Evolutionary conservation across 2,888 invertebrate genomes (phyloP).

Genomic region (Protodeltote pygarga): DNA sequence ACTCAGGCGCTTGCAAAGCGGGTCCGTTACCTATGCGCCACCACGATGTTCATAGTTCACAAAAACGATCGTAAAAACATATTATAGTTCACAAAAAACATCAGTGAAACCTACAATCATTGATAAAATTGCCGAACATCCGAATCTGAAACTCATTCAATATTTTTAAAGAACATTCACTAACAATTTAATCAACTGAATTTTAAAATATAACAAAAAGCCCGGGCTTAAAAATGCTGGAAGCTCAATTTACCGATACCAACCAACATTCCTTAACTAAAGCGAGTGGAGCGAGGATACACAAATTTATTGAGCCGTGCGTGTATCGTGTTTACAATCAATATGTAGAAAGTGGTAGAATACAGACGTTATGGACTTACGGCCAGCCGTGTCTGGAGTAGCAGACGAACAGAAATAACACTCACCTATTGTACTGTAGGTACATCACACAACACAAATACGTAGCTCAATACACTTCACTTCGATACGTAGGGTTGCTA

Average conservation of each 20-base stretch:
- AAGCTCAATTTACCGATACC: conserved; percentile 8
- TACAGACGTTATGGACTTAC: conserved; percentile 35
- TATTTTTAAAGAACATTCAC: no score
- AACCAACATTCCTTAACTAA: conserved; percentile 15
- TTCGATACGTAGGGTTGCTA: conserved; percentile 9
- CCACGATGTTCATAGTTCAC: no score
- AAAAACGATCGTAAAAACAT: no score
- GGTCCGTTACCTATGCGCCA: no score
- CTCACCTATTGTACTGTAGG: conserved; percentile 77
- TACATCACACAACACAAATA: conserved; percentile 62
- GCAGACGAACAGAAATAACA: conserved; percentile 78
- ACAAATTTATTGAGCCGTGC: conserved; percentile 34
- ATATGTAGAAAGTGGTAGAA: conserved; percentile 45
- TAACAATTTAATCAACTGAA: no score
- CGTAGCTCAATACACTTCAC: conserved; percentile 52
- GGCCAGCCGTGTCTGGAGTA: conserved; percentile 60
- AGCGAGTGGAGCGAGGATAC: conserved; percentile 13
- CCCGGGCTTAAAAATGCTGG: neutral
- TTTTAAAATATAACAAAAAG: conserved; percentile 19
- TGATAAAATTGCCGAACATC: no score
- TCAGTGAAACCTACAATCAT: no score
- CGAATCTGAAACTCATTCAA: no score
- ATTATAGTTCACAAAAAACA: no score
- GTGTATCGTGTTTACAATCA: conserved; percentile 47
- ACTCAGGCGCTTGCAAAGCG: no score